These are phyloP conservation scores for Apodemia zela DNA, from an alignment of 2,888 invertebrate genomes.

Conservation along the genomic window DNA sequence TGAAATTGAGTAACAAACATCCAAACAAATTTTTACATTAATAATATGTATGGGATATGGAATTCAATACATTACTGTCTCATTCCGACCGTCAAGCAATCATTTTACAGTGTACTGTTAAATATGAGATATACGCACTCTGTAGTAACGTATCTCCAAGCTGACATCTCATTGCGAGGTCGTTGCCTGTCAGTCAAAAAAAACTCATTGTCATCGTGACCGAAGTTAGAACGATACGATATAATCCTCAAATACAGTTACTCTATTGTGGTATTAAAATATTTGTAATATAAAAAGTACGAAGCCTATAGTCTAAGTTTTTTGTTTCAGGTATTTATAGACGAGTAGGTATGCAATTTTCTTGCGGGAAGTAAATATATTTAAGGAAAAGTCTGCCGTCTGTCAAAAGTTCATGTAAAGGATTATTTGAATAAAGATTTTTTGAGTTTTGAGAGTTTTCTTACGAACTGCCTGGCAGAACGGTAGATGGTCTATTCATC, in stretches of 20 bases:
- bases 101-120: no score
- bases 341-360: neutral
- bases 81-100: no score
- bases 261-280: slow-evolving; percentile 39
- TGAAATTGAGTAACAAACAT: no score
- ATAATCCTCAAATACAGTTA: slow-evolving; percentile 51
- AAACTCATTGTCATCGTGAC: slow-evolving; percentile 55
- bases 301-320: neutral
- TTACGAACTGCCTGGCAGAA: no score
- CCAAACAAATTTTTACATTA: no score
- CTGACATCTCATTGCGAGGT: slow-evolving; percentile 42
- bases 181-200: slow-evolving; percentile 57
- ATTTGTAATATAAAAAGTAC: slow-evolving; percentile 3
- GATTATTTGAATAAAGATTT: no score
- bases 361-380: neutral
- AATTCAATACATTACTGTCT: no score
- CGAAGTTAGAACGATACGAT: slow-evolving; percentile 58
- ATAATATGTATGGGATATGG: no score
- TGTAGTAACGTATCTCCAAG: slow-evolving; percentile 1
- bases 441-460: no score
- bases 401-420: no score
- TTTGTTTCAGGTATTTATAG: neutral
- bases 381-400: no score
- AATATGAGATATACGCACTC: neutral
- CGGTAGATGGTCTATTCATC: no score